Base-by-base conservation (phyloP, 2,888 invertebrate species). In the Apoderus coryli region DNA sequence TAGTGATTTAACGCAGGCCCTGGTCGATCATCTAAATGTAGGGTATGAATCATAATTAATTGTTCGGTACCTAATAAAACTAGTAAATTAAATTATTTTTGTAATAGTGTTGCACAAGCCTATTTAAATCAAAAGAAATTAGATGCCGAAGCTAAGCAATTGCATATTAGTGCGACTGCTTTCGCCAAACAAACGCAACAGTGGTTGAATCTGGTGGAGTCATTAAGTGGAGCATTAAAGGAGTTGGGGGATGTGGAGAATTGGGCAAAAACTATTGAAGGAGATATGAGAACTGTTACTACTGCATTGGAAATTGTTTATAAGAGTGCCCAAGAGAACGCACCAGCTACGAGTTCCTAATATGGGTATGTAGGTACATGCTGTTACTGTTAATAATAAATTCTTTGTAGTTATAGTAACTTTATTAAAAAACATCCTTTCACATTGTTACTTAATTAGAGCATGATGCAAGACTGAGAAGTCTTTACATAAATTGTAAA, bases 231-330 rank as follows among this genome's bases (percentile, higher is more conserved):
- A 50, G 78, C 85, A 1, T 61, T 89, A 2, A 85, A 95, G 68
- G 96, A 98, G 64, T 75, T 98, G 31, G 98, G 98, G 1, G 96
- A 98, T 64, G 93, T 95, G 2, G 93, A 96, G 55, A 96, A 93
- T 56, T 98, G 96, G 96, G 89, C 96, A 0, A 73, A 81, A 41
- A 90, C 86, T 42, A 96, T 98, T 46, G 96, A 98, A 59, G 77
- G 76, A 36, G 98, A 98, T 55, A 88, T 96, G 78, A 75, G 81
- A 51, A 78, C 85, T 2, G 80, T 98, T 40, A 80, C 86, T 4
- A 80, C 79, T 43, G 89, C 93, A 11, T 65, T 98, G 38, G 93
- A 95, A 61, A 76, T 82, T 56, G 92, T 92, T 6, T 93, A 95
- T 55, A 86, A 85, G 66, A 79, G 64, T 14, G 66, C 73, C 1